A percentile compares a stretch with the other conserved stretches of the same genome.
Conservation (phyloP, 2,888 invertebrate species). For the Leucophenga montana region DNA sequence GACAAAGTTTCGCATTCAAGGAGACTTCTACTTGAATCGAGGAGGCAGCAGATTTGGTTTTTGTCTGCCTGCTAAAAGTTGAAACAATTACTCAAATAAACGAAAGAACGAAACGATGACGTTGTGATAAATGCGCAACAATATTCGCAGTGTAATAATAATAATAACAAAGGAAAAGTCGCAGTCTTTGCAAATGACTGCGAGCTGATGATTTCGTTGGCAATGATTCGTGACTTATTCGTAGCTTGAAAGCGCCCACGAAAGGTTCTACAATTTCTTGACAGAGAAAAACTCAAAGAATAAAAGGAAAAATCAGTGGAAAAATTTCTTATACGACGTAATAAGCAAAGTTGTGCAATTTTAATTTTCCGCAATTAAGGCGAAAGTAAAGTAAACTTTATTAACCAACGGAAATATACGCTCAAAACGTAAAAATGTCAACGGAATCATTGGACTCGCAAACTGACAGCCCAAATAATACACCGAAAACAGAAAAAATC, state of each 20-base stretch:
- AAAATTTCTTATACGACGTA: conserved; percentile 28
- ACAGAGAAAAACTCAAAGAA: not conserved
- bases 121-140: conserved; percentile 58
- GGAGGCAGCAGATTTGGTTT: not conserved
- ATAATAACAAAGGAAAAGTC: conserved; percentile 28
- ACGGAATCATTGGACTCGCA: conserved; percentile 43
- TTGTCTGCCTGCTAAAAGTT: conserved; percentile 40
- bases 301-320: conserved; percentile 19
- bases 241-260: conserved; percentile 50
- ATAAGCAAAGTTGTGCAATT: conserved; percentile 40
- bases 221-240: conserved; percentile 60
- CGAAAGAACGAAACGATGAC: conserved; percentile 33
- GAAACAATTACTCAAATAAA: conserved; percentile 26
- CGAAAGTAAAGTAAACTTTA: conserved; percentile 1
- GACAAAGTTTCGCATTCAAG: conserved; percentile 32
- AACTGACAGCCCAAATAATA: conserved; percentile 40
- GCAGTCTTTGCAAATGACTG: conserved; percentile 32
- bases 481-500: conserved; percentile 41
- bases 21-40: conserved; percentile 28
- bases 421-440: conserved; percentile 44
- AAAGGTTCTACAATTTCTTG: conserved; percentile 42
- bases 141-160: conserved; percentile 38
- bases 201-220: conserved; percentile 18
- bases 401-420: not conserved
- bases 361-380: conserved; percentile 61